A percentile compares a stretch with the other conserved stretches of the same genome.
Evolutionary conservation across 2,113 vertebrate species (phyloP).

Genomic region (Channa argus): DNA sequence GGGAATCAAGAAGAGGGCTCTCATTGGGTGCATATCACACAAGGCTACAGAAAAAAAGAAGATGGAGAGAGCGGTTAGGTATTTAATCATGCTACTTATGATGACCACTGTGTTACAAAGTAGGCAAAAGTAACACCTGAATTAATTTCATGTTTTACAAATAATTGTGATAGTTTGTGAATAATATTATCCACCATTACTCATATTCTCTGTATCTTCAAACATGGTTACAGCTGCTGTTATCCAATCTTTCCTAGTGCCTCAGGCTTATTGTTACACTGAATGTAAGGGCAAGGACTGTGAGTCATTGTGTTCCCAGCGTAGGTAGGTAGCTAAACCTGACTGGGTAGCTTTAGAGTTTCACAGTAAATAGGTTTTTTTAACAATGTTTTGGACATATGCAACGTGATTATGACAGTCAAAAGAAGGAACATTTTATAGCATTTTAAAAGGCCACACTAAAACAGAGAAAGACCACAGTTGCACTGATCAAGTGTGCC

Average conservation of each 20-base stretch:
- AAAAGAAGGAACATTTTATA: slow-evolving; percentile 7
- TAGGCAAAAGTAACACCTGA: neutral
- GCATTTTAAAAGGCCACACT: slow-evolving; percentile 5
- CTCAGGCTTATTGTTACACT: slow-evolving; percentile 68
- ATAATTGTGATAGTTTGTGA: slow-evolving; percentile 1
- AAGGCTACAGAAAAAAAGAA: slow-evolving; percentile 80
- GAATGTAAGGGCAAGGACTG: slow-evolving; percentile 68
- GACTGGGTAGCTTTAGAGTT: slow-evolving; percentile 73
- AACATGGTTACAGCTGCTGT: slow-evolving; percentile 71
- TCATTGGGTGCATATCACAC: slow-evolving; percentile 96
- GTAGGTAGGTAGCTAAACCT: slow-evolving; percentile 80
- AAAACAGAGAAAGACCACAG: slow-evolving; percentile 1
- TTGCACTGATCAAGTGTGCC: neutral
- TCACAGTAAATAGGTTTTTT: slow-evolving; percentile 65
- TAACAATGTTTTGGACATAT: slow-evolving; percentile 39
- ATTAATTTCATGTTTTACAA: slow-evolving; percentile 1
- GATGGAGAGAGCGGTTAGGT: slow-evolving; percentile 19
- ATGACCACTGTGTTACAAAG: neutral
- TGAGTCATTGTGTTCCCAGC: slow-evolving; percentile 78
- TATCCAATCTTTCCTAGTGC: slow-evolving; percentile 70
- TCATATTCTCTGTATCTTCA: slow-evolving; percentile 43
- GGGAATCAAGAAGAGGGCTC: slow-evolving; percentile 93
- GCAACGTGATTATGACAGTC: slow-evolving; percentile 45
- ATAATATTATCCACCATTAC: slow-evolving; percentile 55
- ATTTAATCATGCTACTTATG: slow-evolving; percentile 13